Base-by-base conservation (phyloP, 1,140 invertebrate genomes). In the Eumaeus atala region DNA sequence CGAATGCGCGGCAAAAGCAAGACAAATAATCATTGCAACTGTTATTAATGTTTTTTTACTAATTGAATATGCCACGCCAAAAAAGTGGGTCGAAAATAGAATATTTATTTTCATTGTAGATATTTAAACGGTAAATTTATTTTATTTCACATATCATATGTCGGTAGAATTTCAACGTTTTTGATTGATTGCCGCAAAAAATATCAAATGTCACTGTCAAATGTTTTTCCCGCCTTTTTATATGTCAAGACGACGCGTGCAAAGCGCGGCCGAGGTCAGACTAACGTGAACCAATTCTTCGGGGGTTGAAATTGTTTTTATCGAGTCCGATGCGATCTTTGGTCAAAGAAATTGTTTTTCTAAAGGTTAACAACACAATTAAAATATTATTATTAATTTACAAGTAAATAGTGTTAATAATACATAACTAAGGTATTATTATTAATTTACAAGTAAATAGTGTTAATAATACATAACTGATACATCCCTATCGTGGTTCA, bases 281-380 rank as follows among this genome's bases (percentile, higher is more conserved):
- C 77, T 83, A 60, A 70, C 66, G 57, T 74, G 70, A 64, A 70
- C 70, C 64, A 72, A 70, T 76, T 82, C 77, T 73, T 83, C 68
- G 74, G 77, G 79, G 79, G 79, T 75, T 64, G 68, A 47, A 58
- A 61, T 56, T 61, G 48, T 65, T 66, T 28, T 28, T 3, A 62
- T 74, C 56, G 70, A 78, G 69, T 77, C 61, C 61, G 67, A 71
- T 73, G 63, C 67, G 62, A 63, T 62, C 54, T 57, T 54, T 64
- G 52, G 55, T 37, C 40, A 33, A 52, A 59, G 54, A 63, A 64
- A 61, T 62, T 44, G 12, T 50, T 49, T 37, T 37, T 61, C 49
- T 12, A 40, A 40, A 52, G 11, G 51, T 52, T 52, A 40, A 40
- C 21, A n/a, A 14, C 33, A 28, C 21, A 28, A 28, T 28, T 28